Evolutionary conservation across 2,113 vertebrate genomes (phyloP), one percentile per base, ranked within the genome.

Genomic region (Centropristis striata): DNA sequence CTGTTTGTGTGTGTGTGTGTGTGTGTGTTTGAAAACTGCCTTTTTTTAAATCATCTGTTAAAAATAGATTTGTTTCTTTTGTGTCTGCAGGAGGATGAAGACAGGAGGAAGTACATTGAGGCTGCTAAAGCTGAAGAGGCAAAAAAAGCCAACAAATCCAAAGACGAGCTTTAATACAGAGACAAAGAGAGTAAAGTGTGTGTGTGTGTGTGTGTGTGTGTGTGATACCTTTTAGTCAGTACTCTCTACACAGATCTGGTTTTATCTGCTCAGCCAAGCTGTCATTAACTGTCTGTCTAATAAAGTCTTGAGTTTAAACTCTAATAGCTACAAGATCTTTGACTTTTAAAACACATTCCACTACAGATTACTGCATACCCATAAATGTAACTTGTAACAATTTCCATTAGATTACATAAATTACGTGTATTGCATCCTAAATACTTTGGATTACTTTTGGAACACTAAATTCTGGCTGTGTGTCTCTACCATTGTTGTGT

Each of bases 101-200:
- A 88, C 67, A 90, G 94, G 72, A 93, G 53, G 87, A 92, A 94
- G 58, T 95, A 94, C 80, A 79, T 88, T 1, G 88, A 95, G 55
- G 41, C 87, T 7, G 53, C 90, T 39, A 92, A 93, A 86, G 85
- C 81, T 21, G 86, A 92, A 51, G 90, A 92, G 16, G 88, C 84
- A 42, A 86, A 89, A 86, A 75, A 73, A 13, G 63, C 23, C 23
- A 78, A 81, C 32, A 10, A 90, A 68, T 60, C 28, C 2, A 92
- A 92, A 80, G 87, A 90, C 0, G 92, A 93, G 78, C 91, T 93
- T 83, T 93, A 84, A 87, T 39, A 9, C 20, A 4, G 14, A 41
- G 53, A 59, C 15, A 58, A 65, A 46, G 64, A 73, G 12, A 23
- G 10, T 15, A 36, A 6, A 41, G 0, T 32, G 57, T 55, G 44